Evolutionary conservation across 1,140 invertebrate genomes (phyloP).

Genomic region (Drosophila elegans): DNA sequence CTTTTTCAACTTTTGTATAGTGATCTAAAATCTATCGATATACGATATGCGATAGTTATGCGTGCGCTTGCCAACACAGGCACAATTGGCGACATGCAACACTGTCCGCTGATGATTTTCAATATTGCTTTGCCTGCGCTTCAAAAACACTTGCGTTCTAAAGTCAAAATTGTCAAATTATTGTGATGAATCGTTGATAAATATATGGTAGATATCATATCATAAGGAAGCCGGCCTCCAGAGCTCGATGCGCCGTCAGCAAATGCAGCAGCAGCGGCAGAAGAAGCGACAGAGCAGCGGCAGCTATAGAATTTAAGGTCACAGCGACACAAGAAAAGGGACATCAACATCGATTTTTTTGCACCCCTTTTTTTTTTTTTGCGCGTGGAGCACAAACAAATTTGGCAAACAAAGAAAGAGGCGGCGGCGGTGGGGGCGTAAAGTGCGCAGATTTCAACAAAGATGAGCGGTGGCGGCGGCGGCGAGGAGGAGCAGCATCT

Average conservation of each 20-base stretch:
- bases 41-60: too few relatives aligned
- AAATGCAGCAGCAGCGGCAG: conserved; percentile 11
- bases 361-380: conserved; percentile 69
- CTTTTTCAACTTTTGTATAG: not conserved
- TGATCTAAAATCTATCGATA: conserved; percentile 3
- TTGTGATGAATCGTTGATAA: conserved; percentile 19
- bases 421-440: conserved; percentile 16
- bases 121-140: conserved; percentile 65
- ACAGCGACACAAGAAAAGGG: conserved; percentile 53
- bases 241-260: conserved; percentile 6
- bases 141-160: conserved; percentile 41
- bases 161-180: conserved; percentile 43
- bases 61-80: conserved; percentile 10
- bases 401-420: conserved; percentile 57
- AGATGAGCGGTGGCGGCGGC: conserved; percentile 62
- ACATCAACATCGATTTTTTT: conserved; percentile 81
- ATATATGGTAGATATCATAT: not conserved
- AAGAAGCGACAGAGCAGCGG: conserved; percentile 7
- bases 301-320: conserved; percentile 20
- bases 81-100: conserved; percentile 10
- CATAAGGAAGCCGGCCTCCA: conserved; percentile 9
- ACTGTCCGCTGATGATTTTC: conserved; percentile 68
- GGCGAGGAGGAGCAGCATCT: conserved; percentile 57
- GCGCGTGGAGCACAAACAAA: conserved; percentile 45
- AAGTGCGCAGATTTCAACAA: conserved; percentile 17